Conservation (phyloP, 2,113 vertebrate species). For the Garra rufa region DNA sequence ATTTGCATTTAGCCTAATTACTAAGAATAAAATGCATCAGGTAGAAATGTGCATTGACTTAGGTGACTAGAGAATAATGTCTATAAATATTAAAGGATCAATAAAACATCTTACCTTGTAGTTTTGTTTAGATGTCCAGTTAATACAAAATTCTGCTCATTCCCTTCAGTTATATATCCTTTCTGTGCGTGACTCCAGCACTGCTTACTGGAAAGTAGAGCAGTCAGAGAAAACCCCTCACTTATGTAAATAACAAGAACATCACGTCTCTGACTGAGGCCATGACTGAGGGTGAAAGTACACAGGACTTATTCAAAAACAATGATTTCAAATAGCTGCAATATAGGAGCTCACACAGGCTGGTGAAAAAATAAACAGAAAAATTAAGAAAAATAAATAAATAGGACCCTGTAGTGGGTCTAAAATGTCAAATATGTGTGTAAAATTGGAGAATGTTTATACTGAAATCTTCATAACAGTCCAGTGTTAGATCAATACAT, state of each 20-base stretch:
- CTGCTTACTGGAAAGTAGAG: slow-evolving; percentile 14
- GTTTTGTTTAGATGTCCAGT: neutral
- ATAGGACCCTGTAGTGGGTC: neutral
- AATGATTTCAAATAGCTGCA: neutral
- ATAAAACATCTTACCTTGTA: slow-evolving; percentile 6
- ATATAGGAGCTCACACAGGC: neutral
- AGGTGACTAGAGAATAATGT: neutral
- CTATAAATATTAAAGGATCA: neutral
- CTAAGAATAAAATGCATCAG: neutral
- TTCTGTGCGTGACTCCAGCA: slow-evolving; percentile 26
- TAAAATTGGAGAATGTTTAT: neutral
- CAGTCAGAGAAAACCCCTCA: slow-evolving; percentile 36
- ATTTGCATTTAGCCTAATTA: neutral
- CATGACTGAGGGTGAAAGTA: slow-evolving; percentile 31
- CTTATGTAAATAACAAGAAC: slow-evolving; percentile 1
- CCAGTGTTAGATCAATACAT: slow-evolving; percentile 29
- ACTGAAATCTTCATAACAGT: neutral
- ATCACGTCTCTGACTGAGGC: neutral
- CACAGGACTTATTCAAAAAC: neutral
- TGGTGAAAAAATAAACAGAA: neutral
- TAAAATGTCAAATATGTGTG: neutral
- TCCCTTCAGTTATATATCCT: slow-evolving; percentile 1
- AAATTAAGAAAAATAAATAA: too few relatives aligned
- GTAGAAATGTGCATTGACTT: neutral
- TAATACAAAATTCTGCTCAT: neutral